Base-by-base conservation (phyloP, 2,113 vertebrate genomes). In the Herpetotheres cachinnans region DNA sequence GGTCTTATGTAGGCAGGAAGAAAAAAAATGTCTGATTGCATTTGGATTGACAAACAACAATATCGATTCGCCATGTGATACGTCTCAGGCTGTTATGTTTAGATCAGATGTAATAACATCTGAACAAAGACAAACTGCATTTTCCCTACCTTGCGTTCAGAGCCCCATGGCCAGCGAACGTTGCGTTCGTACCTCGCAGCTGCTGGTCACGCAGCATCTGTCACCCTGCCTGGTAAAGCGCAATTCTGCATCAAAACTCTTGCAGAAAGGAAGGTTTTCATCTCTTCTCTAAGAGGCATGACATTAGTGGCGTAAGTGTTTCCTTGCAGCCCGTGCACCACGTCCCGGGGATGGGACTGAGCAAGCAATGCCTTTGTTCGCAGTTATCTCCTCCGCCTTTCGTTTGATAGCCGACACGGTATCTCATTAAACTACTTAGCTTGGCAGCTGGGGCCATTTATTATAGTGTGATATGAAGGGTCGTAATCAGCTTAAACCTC, bases 371-470 rank as follows among this genome's bases (percentile, higher is more conserved):
- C 71, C n/a, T 90, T 77, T 56, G 32, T 94, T 46, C 62, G 71
- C 59, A 50, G n/a, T 46, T 46, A 55, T 79, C 46, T 90, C 62
- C 82, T 89, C 46, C 3, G 9, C 55, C 58, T 90, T 82, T 62
- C 4, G 0, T 92, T 63, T 73, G 78, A 26, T 73, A 83, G 61
- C 67, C 14, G 17, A 56, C 40, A 34, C 3, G 9, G 58, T 25
- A 79, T 91, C 90, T 94, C 85, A 46, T 96, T 96, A 93, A 97
- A 93, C 59, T 24, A 9, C 93, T 96, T 72, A 49, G 90, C 78
- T 73, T 70, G 85, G 93, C 85, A 96, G 89, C 86, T 90, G 91
- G 61, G 70, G 49, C 62, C 93, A 58, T 95, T 95, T 92, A 85
- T 94, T 90, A 77, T 4, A 36, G 50, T 17, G 62, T 62, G 76